Conservation (phyloP, 2,888 invertebrate species). For the Chalcosyrphus nemorum region DNA sequence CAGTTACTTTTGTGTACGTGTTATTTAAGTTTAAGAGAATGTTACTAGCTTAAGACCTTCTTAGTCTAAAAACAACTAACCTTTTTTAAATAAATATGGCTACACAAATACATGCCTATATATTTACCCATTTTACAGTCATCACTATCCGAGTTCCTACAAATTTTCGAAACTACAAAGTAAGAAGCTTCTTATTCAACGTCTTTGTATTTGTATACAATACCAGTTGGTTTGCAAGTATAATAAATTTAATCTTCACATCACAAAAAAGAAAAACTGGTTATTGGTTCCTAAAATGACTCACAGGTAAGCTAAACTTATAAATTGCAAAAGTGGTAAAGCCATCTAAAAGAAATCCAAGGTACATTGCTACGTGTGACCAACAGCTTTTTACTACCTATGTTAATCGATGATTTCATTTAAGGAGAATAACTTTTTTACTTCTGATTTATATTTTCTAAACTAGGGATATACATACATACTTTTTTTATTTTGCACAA, state of each 20-base stretch:
- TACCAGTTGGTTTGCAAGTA: conserved; percentile 14
- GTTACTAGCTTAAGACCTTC: conserved; percentile 16
- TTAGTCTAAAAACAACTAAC: conserved; percentile 4
- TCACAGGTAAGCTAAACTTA: conserved; percentile 31
- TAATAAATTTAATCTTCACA: neutral
- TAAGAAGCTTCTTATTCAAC: conserved; percentile 7
- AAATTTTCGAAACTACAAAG: neutral
- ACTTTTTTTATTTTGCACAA: too few species aligned
- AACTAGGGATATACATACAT: too few species aligned
- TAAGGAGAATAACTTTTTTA: too few species aligned
- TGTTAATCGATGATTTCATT: conserved; percentile 58
- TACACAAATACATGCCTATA: too few species aligned
- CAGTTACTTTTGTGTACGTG: too few species aligned
- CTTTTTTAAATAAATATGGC: neutral
- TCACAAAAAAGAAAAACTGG: conserved; percentile 34
- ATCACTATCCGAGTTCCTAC: too few species aligned
- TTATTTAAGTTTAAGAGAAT: neutral
- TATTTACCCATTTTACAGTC: too few species aligned
- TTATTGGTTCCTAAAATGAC: conserved; percentile 45
- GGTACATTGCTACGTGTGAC: conserved; percentile 9
- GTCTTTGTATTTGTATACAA: neutral
- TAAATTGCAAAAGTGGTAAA: conserved; percentile 22
- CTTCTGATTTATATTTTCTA: too few species aligned
- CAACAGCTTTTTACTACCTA: conserved; percentile 4
- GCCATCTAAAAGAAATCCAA: conserved; percentile 31